phyloP scores from a whole-genome alignment of 2,113 vertebrate species.

The Herpailurus yagouaroundi region DNA sequence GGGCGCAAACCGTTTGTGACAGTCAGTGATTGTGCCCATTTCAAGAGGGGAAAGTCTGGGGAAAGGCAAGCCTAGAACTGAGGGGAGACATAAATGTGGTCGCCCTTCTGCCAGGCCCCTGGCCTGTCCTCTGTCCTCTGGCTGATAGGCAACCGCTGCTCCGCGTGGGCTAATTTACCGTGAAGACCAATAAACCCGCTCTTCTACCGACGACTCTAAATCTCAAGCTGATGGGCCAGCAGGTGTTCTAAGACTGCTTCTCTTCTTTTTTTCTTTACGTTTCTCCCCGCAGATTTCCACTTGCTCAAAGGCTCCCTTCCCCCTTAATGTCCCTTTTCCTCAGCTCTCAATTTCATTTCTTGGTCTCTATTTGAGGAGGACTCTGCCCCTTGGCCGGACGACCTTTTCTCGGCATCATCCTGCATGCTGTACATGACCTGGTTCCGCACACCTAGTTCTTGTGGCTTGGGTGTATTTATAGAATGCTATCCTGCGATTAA shows the following conservation, averaged over 20 bases:
- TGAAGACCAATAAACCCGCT: neutral
- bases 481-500: neutral
- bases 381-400: neutral
- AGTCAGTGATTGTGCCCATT: neutral
- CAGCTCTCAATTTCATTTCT: neutral
- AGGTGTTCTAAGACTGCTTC: neutral
- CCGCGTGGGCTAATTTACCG: neutral
- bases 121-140: neutral
- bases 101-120: neutral
- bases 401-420: neutral
- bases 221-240: neutral
- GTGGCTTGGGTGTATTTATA: neutral
- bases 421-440: no score
- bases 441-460: no score
- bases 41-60: neutral
- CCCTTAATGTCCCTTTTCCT: neutral
- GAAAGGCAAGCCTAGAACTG: neutral
- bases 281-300: neutral
- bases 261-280: neutral
- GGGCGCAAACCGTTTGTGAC: neutral
- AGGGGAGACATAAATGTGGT: neutral
- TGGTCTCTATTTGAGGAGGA: neutral
- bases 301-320: neutral
- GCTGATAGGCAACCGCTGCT: neutral
- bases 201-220: neutral